These are phyloP conservation scores for Eristalis tenax DNA, from an alignment of 2,888 invertebrate genomes.

Conservation along the genomic window DNA sequence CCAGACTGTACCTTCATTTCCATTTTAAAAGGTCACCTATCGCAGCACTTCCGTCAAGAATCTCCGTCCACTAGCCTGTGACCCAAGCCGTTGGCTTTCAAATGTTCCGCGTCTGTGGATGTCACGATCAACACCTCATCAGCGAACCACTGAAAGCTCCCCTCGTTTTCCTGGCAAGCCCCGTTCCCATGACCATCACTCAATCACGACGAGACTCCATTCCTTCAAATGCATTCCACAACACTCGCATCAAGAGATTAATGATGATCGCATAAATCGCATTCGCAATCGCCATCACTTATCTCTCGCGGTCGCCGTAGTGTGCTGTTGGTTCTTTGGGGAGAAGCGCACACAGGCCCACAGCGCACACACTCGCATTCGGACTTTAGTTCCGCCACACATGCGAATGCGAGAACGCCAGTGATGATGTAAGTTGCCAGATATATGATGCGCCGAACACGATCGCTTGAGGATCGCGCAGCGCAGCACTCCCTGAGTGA, in stretches of 20 bases:
- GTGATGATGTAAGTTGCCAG: slow-evolving; percentile 55
- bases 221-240: slow-evolving; percentile 52
- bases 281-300: slow-evolving; percentile 61
- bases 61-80: background rate
- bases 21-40: background rate
- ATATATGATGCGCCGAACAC: slow-evolving; percentile 53
- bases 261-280: slow-evolving; percentile 68
- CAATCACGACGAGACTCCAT: background rate
- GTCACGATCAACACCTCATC: background rate
- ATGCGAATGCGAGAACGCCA: slow-evolving; percentile 45
- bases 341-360: slow-evolving; percentile 38
- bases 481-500: slow-evolving; percentile 8
- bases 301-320: slow-evolving; percentile 26
- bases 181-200: slow-evolving; percentile 6
- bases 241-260: slow-evolving; percentile 60
- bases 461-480: slow-evolving; percentile 47
- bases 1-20: background rate
- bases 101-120: background rate
- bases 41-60: background rate
- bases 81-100: background rate
- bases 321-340: slow-evolving; percentile 14
- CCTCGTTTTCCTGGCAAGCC: background rate
- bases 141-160: background rate
- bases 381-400: slow-evolving; percentile 57
- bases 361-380: slow-evolving; percentile 25